Evolutionary conservation across 2,888 invertebrate genomes (phyloP).

Genomic region (Colostygia pectinataria): DNA sequence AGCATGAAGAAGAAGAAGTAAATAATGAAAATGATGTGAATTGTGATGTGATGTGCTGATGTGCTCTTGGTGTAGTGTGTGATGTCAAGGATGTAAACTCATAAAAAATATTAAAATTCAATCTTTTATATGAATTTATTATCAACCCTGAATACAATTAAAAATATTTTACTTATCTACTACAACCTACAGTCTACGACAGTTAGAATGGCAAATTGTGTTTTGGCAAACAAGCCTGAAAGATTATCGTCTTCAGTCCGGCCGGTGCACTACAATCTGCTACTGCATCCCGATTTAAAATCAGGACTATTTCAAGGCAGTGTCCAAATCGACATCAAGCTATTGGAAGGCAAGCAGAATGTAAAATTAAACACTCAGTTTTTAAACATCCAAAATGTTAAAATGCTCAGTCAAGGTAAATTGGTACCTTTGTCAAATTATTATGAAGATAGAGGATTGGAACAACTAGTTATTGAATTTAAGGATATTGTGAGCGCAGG

Average conservation of each 20-base stretch:
- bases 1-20: too few species aligned
- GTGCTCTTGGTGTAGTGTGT: too few species aligned
- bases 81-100: too few species aligned
- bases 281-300: constrained; percentile 56
- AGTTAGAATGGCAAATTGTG: constrained; percentile 12
- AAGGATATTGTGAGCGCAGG: constrained; percentile 51
- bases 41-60: too few species aligned
- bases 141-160: constrained; percentile 9
- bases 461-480: constrained; percentile 65
- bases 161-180: constrained; percentile 1
- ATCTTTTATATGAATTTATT: constrained; percentile 13
- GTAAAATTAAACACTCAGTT: constrained; percentile 84
- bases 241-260: constrained; percentile 57
- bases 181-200: neutral
- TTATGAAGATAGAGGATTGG: constrained; percentile 54
- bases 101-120: too few species aligned
- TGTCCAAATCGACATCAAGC: constrained; percentile 62
- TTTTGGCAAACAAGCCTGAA: constrained; percentile 42
- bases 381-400: constrained; percentile 75
- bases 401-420: constrained; percentile 49
- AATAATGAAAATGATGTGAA: too few species aligned
- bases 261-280: constrained; percentile 65
- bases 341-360: constrained; percentile 61
- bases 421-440: constrained; percentile 55
- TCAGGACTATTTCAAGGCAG: constrained; percentile 59